phyloP scores from a whole-genome alignment of 2,113 vertebrate genomes.

The Chlorocebus sabaeus region DNA sequence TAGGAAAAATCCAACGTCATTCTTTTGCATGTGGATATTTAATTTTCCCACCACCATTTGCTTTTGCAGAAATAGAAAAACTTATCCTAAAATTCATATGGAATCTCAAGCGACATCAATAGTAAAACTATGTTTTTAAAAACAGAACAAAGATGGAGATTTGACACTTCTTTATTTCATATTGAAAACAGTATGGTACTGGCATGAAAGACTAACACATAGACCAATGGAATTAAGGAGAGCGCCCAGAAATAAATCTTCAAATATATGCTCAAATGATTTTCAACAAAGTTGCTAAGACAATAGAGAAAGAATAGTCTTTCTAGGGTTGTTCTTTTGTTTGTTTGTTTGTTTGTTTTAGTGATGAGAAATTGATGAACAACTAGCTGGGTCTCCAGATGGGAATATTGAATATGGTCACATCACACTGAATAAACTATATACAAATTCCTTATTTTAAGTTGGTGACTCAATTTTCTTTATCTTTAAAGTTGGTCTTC shows the following conservation, averaged over 20 bases:
- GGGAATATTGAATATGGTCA: background rate
- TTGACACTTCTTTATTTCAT: background rate
- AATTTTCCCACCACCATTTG: background rate
- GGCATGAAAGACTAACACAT: too few relatives aligned
- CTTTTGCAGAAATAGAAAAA: background rate
- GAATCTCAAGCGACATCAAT: background rate
- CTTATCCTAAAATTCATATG: background rate
- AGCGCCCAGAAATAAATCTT: background rate
- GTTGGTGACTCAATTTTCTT: background rate
- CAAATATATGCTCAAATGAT: background rate
- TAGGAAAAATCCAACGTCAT: background rate
- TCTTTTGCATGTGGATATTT: background rate
- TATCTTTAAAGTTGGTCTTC: background rate
- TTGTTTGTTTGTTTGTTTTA: background rate
- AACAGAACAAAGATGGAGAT: background rate
- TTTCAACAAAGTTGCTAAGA: background rate
- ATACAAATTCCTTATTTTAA: background rate
- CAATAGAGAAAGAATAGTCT: background rate
- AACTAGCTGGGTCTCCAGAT: background rate
- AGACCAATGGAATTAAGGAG: background rate
- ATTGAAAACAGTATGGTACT: background rate
- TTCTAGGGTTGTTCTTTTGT: background rate
- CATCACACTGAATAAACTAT: background rate
- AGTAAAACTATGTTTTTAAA: background rate
- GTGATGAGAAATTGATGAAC: background rate